Conservation (phyloP, 2,888 invertebrate genomes). For the Sarcophaga variegata region DNA sequence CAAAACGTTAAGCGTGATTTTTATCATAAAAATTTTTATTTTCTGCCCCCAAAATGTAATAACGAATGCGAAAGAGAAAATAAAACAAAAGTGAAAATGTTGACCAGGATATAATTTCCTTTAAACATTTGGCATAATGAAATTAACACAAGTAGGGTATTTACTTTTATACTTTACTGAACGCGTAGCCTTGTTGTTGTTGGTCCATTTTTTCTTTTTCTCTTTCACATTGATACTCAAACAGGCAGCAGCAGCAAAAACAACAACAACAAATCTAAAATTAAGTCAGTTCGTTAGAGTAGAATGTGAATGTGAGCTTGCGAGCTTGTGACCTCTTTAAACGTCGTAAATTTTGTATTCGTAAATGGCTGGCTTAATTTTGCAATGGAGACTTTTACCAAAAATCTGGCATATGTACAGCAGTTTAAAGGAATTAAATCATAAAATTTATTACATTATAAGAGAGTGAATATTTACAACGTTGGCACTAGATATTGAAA, state of each 20-base stretch:
- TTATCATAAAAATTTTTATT: too few relatives aligned
- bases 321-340: conserved; percentile 58
- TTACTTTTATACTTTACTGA: neutral
- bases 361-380: conserved; percentile 56
- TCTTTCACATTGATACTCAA: conserved; percentile 31
- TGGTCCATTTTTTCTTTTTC: conserved; percentile 6
- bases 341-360: conserved; percentile 59
- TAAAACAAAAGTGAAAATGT: too few relatives aligned
- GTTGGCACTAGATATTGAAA: too few relatives aligned
- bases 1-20: too few relatives aligned
- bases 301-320: conserved; percentile 38
- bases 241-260: neutral
- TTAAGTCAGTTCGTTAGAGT: conserved; percentile 35
- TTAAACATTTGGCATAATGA: neutral
- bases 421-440: too few relatives aligned
- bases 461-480: too few relatives aligned
- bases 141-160: neutral
- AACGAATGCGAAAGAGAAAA: too few relatives aligned
- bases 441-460: too few relatives aligned
- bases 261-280: conserved; percentile 49
- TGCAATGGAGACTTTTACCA: conserved; percentile 41
- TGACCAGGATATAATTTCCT: neutral
- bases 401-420: neutral
- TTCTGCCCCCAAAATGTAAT: too few relatives aligned
- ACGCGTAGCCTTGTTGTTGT: neutral